Evolutionary conservation across 2,113 vertebrate species (phyloP), one percentile per base, ranked within the genome.

Genomic region (Baryphthengus martii): DNA sequence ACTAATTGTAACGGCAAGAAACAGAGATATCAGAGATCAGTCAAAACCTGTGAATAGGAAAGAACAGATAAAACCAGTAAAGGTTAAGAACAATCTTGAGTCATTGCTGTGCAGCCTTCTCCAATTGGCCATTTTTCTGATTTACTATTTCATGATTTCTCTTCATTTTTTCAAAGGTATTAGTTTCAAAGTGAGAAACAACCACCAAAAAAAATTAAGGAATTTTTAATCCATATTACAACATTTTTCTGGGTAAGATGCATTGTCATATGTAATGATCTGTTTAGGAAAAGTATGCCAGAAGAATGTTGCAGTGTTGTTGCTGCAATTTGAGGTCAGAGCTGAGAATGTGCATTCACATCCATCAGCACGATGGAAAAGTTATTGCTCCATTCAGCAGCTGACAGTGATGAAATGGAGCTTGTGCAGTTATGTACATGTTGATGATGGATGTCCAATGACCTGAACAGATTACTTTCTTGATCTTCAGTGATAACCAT

Each of bases 271-370:
- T 20, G 35, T 2, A 76, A 85, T 5, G 16, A 40, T 52, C 50
- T 45, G 37, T 21, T 83, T 19, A 55, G 84, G 65, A 90, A 65
- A 85, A 39, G n/a, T 12, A 59, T 8, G 39, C 19, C 71, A 79
- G 40, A 49, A 45, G 25, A 10, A 3, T 4, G 9, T 6, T 13
- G 53, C 28, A 55, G 85, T 1, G 0, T 11, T 55, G 18, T 7
- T 72, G 65, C 78, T 70, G 63, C 65, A 53, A 28, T 62, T 33
- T 35, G 76, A 71, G 55, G 61, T 63, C 73, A 78, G 76, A 81
- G 28, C 49, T 65, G 49, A 70, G 82, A 70, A 68, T 2, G 17
- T 53, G 71, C 47, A 56, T 17, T 20, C 2, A 0, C 67, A 78
- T 75, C 76, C 58, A 35, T 33, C 74, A 72, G 62, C 31, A 40